Evolutionary conservation across 2,888 invertebrate genomes (phyloP).

Genomic region (Agonopterix alstromeriana): DNA sequence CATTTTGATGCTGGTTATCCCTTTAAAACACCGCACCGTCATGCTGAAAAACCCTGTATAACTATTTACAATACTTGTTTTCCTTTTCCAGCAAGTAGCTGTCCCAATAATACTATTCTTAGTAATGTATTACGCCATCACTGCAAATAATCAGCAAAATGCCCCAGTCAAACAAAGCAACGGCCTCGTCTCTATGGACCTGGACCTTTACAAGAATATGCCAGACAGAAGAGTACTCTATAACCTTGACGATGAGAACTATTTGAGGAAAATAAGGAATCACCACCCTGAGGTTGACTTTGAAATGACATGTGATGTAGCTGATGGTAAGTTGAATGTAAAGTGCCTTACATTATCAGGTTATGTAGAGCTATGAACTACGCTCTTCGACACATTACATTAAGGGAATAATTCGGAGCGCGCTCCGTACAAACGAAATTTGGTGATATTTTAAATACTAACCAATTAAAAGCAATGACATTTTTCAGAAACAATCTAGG

Average conservation of each 20-base stretch:
- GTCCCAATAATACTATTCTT: slow-evolving; percentile 28
- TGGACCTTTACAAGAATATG: slow-evolving; percentile 28
- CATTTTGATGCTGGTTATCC: too few relatives aligned
- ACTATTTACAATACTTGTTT: too few relatives aligned
- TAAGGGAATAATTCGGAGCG: too few relatives aligned
- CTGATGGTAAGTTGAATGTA: slow-evolving; percentile 20
- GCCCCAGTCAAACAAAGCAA: neutral
- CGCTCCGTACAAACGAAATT: too few relatives aligned
- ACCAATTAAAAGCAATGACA: too few relatives aligned
- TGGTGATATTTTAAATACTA: too few relatives aligned
- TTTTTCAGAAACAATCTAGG: too few relatives aligned
- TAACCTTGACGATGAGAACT: slow-evolving; percentile 8
- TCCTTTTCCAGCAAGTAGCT: slow-evolving; percentile 35
- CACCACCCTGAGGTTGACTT: slow-evolving; percentile 22
- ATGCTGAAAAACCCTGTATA: too few relatives aligned
- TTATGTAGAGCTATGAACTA: too few relatives aligned
- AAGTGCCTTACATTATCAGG: too few relatives aligned
- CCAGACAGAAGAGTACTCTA: slow-evolving; percentile 24
- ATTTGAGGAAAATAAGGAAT: slow-evolving; percentile 10
- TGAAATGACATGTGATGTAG: slow-evolving; percentile 15
- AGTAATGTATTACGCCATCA: slow-evolving; percentile 19
- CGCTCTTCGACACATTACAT: too few relatives aligned
- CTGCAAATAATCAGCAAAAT: neutral
- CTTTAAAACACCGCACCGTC: too few relatives aligned
- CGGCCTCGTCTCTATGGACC: slow-evolving; percentile 16